A percentile compares a stretch with the other conserved stretches of the same genome.
Evolutionary conservation across 2,888 invertebrate species (phyloP).

Genomic region (Aethes cnicana): DNA sequence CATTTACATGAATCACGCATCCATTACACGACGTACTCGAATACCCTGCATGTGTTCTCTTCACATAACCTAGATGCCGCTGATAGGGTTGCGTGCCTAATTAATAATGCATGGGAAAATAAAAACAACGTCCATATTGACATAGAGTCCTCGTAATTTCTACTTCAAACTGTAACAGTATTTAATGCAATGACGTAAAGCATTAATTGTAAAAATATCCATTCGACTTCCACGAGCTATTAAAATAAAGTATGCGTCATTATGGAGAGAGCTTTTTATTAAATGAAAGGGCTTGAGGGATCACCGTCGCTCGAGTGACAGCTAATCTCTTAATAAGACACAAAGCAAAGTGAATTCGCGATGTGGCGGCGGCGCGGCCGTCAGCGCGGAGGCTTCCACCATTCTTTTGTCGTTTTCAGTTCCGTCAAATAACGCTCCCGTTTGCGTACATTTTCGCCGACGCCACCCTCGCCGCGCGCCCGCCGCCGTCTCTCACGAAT

Average conservation of each 20-base stretch:
- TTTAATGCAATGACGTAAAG: background rate
- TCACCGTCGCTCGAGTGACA: constrained; percentile 51
- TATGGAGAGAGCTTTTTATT: constrained; percentile 36
- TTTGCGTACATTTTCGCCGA: constrained; percentile 79
- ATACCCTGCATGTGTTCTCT: constrained; percentile 71
- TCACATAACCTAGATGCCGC: constrained; percentile 68
- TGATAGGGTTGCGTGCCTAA: constrained; percentile 62
- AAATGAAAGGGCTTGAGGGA: constrained; percentile 53
- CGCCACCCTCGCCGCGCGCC: constrained; percentile 42
- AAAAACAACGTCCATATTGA: constrained; percentile 33
- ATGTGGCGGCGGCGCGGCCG: constrained; percentile 42
- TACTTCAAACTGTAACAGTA: background rate
- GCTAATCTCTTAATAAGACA: constrained; percentile 66
- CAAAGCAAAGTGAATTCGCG: constrained; percentile 69
- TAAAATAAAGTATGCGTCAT: constrained; percentile 26
- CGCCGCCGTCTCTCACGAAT: constrained; percentile 76
- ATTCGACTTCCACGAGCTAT: background rate
- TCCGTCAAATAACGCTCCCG: constrained; percentile 77
- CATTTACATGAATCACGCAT: constrained; percentile 79
- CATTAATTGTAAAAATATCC: background rate
- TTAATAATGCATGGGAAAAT: constrained; percentile 48
- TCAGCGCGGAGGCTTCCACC: constrained; percentile 49
- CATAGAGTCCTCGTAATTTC: background rate
- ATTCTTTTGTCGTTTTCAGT: constrained; percentile 81
- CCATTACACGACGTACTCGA: constrained; percentile 69